These are phyloP conservation scores for Campylomormyrus numenius DNA, from an alignment of 2,113 vertebrate genomes.

Conservation along the genomic window DNA sequence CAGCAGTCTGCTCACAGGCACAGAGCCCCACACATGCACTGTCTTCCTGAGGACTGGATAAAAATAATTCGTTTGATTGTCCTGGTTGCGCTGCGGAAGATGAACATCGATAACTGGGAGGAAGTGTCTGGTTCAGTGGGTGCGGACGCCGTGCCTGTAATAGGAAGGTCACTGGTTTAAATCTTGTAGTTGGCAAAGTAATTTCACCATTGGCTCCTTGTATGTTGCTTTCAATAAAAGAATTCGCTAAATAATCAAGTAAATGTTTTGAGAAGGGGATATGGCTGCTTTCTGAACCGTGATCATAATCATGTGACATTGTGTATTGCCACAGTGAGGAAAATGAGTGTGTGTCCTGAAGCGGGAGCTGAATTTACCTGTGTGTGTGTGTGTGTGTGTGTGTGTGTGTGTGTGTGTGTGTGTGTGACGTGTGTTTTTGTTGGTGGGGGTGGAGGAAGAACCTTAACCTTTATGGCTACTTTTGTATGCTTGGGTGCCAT, in stretches of 20 bases:
- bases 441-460: constrained; percentile 24
- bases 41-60: neutral
- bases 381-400: neutral
- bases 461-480: constrained; percentile 49
- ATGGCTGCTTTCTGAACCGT: neutral
- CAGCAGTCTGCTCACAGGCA: neutral
- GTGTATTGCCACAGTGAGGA: neutral
- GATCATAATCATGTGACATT: neutral
- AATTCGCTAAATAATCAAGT: neutral
- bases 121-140: neutral
- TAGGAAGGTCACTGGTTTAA: neutral
- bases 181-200: neutral
- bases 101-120: neutral
- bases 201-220: neutral
- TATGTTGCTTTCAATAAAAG: neutral
- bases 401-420: neutral
- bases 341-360: neutral
- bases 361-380: neutral
- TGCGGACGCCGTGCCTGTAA: neutral
- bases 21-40: neutral
- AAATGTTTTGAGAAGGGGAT: neutral
- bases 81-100: neutral
- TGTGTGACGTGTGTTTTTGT: constrained; percentile 35
- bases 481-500: constrained; percentile 45
- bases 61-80: neutral